Percentiles rank a stretch among this genome's conserved stretches.
phyloP scores from a whole-genome alignment of 2,797 vertebrate genomes.

The Thalassophryne amazonica region DNA sequence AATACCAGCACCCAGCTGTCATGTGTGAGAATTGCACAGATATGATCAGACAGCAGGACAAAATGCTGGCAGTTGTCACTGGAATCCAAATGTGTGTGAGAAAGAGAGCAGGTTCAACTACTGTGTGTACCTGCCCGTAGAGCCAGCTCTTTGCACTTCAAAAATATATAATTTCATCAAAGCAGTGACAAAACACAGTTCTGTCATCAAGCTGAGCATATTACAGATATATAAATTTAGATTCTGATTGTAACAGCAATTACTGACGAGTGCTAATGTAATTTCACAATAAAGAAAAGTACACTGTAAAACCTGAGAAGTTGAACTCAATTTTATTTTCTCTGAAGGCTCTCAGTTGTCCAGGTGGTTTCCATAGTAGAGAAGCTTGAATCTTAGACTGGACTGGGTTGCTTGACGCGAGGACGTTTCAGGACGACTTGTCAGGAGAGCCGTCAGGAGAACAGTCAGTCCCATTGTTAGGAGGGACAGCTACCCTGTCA shows the following conservation, averaged over 20 bases:
- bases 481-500: too few relatives aligned
- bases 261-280: constrained; percentile 54
- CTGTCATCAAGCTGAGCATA: constrained; percentile 29
- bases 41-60: constrained; percentile 20
- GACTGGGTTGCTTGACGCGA: too few relatives aligned
- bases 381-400: too few relatives aligned
- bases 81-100: constrained; percentile 22
- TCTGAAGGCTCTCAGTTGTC: too few relatives aligned
- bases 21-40: constrained; percentile 15
- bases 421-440: too few relatives aligned
- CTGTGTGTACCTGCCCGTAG: constrained; percentile 51
- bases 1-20: constrained; percentile 17
- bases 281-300: constrained; percentile 23
- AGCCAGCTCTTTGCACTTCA: constrained; percentile 73
- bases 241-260: constrained; percentile 62
- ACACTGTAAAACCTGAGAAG: too few relatives aligned
- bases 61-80: too few relatives aligned
- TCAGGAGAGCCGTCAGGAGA: too few relatives aligned
- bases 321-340: too few relatives aligned
- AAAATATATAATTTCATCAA: constrained; percentile 49
- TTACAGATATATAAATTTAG: constrained; percentile 40
- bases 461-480: too few relatives aligned
- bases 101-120: constrained; percentile 26
- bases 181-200: constrained; percentile 54
- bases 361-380: too few relatives aligned